A percentile compares a stretch with the other conserved stretches of the same genome.
Evolutionary conservation across 2,888 invertebrate species (phyloP).

Genomic region (Orthosia gothica): DNA sequence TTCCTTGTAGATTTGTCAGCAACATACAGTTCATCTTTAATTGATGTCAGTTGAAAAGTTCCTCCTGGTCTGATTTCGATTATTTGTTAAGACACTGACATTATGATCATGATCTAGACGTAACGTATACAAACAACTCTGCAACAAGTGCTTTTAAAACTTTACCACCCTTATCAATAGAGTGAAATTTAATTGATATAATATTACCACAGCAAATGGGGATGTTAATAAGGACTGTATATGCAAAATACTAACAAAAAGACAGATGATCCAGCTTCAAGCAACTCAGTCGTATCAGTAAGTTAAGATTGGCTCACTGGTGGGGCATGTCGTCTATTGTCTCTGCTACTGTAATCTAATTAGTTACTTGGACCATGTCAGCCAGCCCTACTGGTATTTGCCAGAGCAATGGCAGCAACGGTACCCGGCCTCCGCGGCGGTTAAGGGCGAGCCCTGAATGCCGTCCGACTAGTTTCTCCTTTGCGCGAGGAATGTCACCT

Average conservation of each 20-base stretch:
- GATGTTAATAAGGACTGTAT: no score
- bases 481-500: constrained; percentile 85
- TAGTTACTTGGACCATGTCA: constrained; percentile 22
- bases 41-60: no score
- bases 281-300: not conserved
- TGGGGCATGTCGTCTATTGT: not conserved
- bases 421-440: constrained; percentile 79
- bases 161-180: not conserved
- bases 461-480: constrained; percentile 87
- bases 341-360: constrained; percentile 34
- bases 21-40: no score
- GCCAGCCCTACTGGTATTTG: constrained; percentile 72
- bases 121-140: no score
- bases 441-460: constrained; percentile 88
- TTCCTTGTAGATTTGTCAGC: no score
- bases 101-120: no score
- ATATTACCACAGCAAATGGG: not conserved
- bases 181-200: not conserved
- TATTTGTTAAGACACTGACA: no score
- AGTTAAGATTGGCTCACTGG: no score
- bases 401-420: constrained; percentile 79
- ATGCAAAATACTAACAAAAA: not conserved
- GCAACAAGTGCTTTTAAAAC: not conserved
- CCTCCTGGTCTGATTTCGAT: no score
- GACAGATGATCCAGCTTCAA: not conserved